phyloP scores from a whole-genome alignment of 2,797 vertebrate species.

The Thalassophryne amazonica region DNA sequence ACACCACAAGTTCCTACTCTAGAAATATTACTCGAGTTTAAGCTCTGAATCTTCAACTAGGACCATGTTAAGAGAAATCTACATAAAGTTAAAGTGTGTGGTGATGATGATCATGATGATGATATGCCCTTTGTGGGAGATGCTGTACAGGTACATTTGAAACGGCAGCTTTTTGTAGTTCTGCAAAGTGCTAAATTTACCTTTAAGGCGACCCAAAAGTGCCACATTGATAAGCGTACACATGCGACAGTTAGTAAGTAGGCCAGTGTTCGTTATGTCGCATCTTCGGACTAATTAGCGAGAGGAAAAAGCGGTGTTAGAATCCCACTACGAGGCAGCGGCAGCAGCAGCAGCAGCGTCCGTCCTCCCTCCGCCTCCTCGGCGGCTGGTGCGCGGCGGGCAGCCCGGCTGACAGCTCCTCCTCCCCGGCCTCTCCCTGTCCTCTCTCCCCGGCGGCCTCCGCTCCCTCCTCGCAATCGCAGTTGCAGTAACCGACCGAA shows the following conservation, averaged over 20 bases:
- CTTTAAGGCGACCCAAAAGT: slow-evolving; percentile 61
- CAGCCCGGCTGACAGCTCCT: slow-evolving; percentile 62
- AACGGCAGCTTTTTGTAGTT: slow-evolving; percentile 25
- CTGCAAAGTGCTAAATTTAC: slow-evolving; percentile 54
- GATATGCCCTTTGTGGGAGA: slow-evolving; percentile 24
- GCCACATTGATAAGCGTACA: slow-evolving; percentile 34
- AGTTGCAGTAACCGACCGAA: slow-evolving; percentile 69
- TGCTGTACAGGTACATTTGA: slow-evolving; percentile 26
- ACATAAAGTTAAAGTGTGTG: slow-evolving; percentile 24
- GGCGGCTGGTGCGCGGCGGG: slow-evolving; percentile 56
- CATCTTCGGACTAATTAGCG: slow-evolving; percentile 63
- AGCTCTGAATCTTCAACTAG: slow-evolving; percentile 7
- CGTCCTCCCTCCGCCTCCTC: no score
- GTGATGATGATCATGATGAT: no score
- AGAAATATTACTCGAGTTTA: slow-evolving; percentile 4
- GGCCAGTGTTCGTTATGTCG: slow-evolving; percentile 58
- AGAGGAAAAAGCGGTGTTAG: slow-evolving; percentile 51
- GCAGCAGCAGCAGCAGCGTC: slow-evolving; percentile 50
- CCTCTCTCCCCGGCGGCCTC: slow-evolving; percentile 62
- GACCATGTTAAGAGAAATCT: slow-evolving; percentile 10
- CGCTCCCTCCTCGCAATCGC: slow-evolving; percentile 66
- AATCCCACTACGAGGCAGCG: slow-evolving; percentile 56
- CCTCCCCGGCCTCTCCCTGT: slow-evolving; percentile 62
- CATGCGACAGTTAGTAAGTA: slow-evolving; percentile 52
- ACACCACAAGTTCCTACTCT: slow-evolving; percentile 23